Evolutionary conservation across 2,888 invertebrate species (phyloP).

Genomic region (Tenthredo distinguenda): DNA sequence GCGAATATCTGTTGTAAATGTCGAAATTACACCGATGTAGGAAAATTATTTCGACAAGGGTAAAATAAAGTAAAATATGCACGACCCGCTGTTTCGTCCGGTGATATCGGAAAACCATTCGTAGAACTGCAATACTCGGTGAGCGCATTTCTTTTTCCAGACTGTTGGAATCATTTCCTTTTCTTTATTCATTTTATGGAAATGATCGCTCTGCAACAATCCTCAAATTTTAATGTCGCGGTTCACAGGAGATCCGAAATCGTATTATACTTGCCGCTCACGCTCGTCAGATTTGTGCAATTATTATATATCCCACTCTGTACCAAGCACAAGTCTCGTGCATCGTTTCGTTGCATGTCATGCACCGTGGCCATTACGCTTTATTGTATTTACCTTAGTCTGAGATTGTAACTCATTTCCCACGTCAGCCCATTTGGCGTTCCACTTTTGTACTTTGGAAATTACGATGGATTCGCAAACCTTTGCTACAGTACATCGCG

Average conservation of each 20-base stretch:
- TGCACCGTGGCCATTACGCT: slow-evolving; percentile 11
- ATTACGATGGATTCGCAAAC: slow-evolving; percentile 21
- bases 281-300: not conserved
- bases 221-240: not conserved
- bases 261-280: not conserved
- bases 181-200: not conserved
- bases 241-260: too few relatives aligned
- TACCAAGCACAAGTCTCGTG: slow-evolving; percentile 38
- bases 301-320: slow-evolving; percentile 28
- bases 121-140: not conserved
- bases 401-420: slow-evolving; percentile 43
- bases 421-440: slow-evolving; percentile 2
- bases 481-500: not conserved
- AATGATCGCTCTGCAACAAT: not conserved
- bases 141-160: not conserved
- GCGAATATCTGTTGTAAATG: not conserved
- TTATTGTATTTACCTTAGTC: slow-evolving; percentile 33
- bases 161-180: not conserved
- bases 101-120: slow-evolving; percentile 18
- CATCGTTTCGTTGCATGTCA: slow-evolving; percentile 22
- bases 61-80: slow-evolving; percentile 11
- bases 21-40: not conserved
- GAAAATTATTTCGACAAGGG: not conserved
- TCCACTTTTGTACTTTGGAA: slow-evolving; percentile 10
- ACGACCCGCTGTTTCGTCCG: slow-evolving; percentile 12